phyloP scores from a whole-genome alignment of 2,113 vertebrate species.

The Phylloscopus whistleri region DNA sequence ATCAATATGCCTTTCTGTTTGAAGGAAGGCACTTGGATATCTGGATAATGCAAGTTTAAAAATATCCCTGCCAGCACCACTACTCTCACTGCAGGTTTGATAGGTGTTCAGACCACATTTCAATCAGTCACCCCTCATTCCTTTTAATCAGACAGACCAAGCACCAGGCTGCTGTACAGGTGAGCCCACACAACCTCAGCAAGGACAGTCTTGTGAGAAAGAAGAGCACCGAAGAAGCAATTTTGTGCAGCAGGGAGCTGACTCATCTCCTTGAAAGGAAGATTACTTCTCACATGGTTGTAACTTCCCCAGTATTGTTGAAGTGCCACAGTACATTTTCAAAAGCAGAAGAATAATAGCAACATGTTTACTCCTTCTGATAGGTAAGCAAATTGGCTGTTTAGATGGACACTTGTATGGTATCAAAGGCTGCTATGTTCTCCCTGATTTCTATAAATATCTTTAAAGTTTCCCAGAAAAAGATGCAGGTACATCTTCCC shows the following conservation, averaged over 20 bases:
- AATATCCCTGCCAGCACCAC: background rate
- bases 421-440: background rate
- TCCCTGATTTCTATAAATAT: background rate
- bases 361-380: background rate
- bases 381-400: background rate
- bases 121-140: background rate
- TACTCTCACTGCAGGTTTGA: background rate
- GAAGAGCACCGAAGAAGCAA: background rate
- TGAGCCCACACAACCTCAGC: background rate
- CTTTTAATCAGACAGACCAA: background rate
- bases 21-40: background rate
- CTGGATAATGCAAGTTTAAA: background rate
- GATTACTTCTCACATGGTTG: background rate
- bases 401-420: background rate
- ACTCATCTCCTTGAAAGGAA: background rate
- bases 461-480: background rate
- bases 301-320: background rate
- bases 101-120: background rate
- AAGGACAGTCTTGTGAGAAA: background rate
- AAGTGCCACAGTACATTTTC: background rate
- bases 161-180: background rate
- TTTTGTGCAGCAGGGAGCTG: background rate
- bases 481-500: background rate
- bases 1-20: background rate
- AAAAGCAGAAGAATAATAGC: background rate